A percentile compares a stretch with the other conserved stretches of the same genome.
phyloP scores from a whole-genome alignment of 2,113 vertebrate species.

The Pygoscelis adeliae region DNA sequence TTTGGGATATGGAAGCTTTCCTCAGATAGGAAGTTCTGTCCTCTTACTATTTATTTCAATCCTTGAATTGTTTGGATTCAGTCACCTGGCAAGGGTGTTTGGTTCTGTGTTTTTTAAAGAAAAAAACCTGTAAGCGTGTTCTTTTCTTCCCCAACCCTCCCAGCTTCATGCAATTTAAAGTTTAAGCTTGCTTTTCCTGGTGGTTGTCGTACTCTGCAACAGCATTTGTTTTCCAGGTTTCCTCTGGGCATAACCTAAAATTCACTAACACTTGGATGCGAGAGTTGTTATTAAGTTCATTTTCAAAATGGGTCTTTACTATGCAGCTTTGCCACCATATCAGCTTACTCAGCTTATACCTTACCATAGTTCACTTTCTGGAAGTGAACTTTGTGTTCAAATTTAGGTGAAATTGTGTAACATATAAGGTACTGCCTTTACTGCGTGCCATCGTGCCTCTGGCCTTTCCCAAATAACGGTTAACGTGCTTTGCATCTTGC shows the following conservation, averaged over 20 bases:
- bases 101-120: neutral
- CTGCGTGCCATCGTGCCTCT: no score
- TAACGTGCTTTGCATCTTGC: neutral
- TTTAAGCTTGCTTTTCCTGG: neutral
- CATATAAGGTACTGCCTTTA: accelerated
- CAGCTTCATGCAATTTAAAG: neutral
- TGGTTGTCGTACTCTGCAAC: neutral
- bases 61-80: neutral
- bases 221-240: neutral
- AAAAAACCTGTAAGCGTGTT: accelerated
- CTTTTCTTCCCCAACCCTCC: neutral
- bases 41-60: neutral
- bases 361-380: neutral
- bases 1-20: neutral
- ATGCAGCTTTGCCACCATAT: neutral
- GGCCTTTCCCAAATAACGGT: neutral
- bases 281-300: neutral
- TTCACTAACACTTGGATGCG: accelerated
- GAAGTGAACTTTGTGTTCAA: neutral
- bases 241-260: neutral
- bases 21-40: neutral
- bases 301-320: neutral
- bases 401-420: neutral
- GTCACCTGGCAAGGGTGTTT: neutral
- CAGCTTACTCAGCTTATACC: neutral